Evolutionary conservation across 2,113 vertebrate genomes (phyloP), one percentile per base, ranked within the genome.

Genomic region (Gobio gobio): DNA sequence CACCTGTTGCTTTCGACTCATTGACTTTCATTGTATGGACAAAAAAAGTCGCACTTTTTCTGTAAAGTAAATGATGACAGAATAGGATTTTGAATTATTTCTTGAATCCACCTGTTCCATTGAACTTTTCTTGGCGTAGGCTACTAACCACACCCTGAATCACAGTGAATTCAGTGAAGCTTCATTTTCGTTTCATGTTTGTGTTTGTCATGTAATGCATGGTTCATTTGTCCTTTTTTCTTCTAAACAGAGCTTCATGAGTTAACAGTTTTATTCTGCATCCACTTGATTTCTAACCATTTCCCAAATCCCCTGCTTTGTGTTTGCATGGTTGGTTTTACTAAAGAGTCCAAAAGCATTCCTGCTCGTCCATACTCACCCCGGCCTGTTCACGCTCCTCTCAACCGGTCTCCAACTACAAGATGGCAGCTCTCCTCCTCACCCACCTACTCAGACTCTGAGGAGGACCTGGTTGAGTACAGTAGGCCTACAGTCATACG

Each of bases 301-400:
- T 75, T 64, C 22, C 82, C 84, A 88, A 84, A 36, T 70, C 58
- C 83, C 89, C 87, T 89, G 89, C 93, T 93, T 93, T 95, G 82
- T 93, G 90, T 94, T 95, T 95, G 93, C 93, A 94, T 95, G 94
- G 92, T 89, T 93, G 91, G 70, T 91, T 85, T 88, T 63, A 87
- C 87, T 90, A 91, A 94, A 96, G 95, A 90, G 85, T 89, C 87
- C 81, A 5, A 74, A 89, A 85, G 83, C 16, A 82, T 88, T 58
- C 88, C 90, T 74, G 83, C 87, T 24, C 86, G 79, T 61, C 78
- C 86, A 5, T 66, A 90, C 24, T 45, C 88, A 79, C 63, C 26
- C 36, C 82, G 40, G 63, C 40, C 72, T 75, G 70, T 45, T 76
- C 78, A 22, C 26, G 51, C 61, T 22, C 36, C 49, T 87, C 81